phyloP scores from a whole-genome alignment of 2,797 vertebrate species.

The Sebastes umbrosus region DNA sequence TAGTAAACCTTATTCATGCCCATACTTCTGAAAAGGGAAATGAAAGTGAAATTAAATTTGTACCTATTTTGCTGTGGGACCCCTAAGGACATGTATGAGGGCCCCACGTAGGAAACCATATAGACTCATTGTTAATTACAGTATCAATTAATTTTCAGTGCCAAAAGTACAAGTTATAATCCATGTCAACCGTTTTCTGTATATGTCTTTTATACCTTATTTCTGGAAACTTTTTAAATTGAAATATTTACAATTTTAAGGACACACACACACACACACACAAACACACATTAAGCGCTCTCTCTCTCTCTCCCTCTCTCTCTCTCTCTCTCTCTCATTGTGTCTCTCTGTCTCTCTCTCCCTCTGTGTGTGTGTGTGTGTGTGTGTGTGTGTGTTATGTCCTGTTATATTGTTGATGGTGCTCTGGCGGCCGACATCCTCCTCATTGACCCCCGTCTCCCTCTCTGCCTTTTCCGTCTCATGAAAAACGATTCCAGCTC shows the following conservation, averaged over 20 bases:
- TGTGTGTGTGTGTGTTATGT: constrained; percentile 36
- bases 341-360: not conserved
- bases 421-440: constrained; percentile 81
- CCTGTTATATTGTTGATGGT: constrained; percentile 75
- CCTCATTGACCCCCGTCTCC: constrained; percentile 84
- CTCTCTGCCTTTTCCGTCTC: constrained; percentile 83
- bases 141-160: constrained; percentile 1
- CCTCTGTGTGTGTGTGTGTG: constrained; percentile 6
- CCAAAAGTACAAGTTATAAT: not conserved
- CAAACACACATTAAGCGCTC: not conserved
- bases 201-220: not conserved
- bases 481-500: constrained; percentile 89
- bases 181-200: not conserved
- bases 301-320: not conserved
- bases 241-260: not conserved
- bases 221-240: not conserved
- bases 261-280: not conserved
- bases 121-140: constrained; percentile 3
- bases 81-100: constrained; percentile 16
- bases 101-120: not conserved
- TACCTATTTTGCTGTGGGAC: constrained; percentile 20
- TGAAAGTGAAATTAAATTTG: constrained; percentile 54
- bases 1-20: not conserved
- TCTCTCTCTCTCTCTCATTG: not conserved
- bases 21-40: constrained; percentile 33